Base-by-base conservation (phyloP, 2,797 vertebrate species). In the Spinus olivaceus region DNA sequence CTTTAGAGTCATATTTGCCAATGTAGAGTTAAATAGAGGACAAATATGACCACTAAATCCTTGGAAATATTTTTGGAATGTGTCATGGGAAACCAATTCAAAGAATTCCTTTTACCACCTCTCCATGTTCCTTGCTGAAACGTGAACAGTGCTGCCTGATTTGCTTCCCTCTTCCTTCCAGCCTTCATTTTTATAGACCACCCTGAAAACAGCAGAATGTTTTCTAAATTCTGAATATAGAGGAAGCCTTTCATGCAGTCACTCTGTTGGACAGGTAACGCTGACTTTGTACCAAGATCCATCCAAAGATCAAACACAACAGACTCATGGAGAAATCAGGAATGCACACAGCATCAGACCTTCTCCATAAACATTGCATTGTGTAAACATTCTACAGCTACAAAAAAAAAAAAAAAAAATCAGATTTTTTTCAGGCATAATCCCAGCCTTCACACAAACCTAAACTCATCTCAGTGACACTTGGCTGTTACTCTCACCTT, bases 71-170 rank as follows among this genome's bases (percentile, higher is more conserved):
- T 91, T 54, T 42, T 56, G 27, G 22, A 69, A 74, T 19, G 0
- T 49, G 24, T 33, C 3, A 7, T 32, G 11, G 5, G 8, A 82
- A 92, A 64, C 4, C 0, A 0, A 24, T 24, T 51, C 42, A 59
- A 33, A 81, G 32, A 24, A 8, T 33, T 82, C 33, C 12, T 80
- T 87, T 18, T 9, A n/a, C 6, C 8, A 6, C 24, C 24, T 57
- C 27, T 79, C 46, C 10, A 7, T 47, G 35, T 63, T 89, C 20
- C 39, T 79, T 70, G 56, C 25, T 70, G 51, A 60, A 78, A 80
- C 10, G 37, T 7, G 15, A 42, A n/a, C 22, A 32, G 8, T 13
- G 14, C 4, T 56, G 56, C n/a, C 20, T 69, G 25, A 50, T 90
- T 70, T 73, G 7, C 30, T 9, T 72, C 25, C 18, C 13, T 59